Conservation (phyloP, 64 coral and sea anemone species). For the Stichodactyla mertensii region DNA sequence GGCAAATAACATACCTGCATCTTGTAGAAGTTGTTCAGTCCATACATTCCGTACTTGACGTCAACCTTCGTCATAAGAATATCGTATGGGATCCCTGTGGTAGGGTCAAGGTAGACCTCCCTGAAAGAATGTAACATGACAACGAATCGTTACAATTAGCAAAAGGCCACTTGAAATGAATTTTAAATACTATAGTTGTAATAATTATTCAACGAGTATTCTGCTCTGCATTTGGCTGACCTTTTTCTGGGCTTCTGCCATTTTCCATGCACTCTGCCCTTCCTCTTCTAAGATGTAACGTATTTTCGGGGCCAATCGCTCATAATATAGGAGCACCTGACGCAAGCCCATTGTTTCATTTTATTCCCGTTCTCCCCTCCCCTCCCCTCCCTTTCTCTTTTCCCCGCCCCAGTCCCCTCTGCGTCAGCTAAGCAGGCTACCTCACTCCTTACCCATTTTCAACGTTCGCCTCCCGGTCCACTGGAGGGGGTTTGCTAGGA, state of each 20-base stretch:
- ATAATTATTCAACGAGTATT: too few species aligned
- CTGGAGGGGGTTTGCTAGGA: constrained; percentile 9
- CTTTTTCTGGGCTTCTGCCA: too few species aligned
- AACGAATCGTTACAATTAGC: neutral
- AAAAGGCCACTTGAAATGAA: too few species aligned
- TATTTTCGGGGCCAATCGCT: too few species aligned
- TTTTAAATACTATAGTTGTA: too few species aligned
- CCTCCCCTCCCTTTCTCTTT: neutral
- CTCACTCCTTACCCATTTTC: neutral
- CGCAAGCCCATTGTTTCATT: neutral
- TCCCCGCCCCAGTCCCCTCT: neutral
- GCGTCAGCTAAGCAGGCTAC: neutral
- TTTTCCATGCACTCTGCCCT: too few species aligned
- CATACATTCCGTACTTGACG: constrained; percentile 81
- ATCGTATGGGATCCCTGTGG: constrained; percentile 61
- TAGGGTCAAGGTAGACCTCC: constrained; percentile 74
- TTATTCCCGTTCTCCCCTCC: neutral
- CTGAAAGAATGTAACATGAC: constrained; percentile 11
- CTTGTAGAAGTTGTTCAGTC: constrained; percentile 93
- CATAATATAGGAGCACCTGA: neutral
- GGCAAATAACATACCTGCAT: constrained; percentile 58
- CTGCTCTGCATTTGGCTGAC: too few species aligned
- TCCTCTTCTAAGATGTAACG: too few species aligned
- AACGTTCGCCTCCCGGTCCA: neutral
- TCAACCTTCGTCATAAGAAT: constrained; percentile 88